These are phyloP conservation scores for Lepidothrix coronata DNA, from an alignment of 2,113 vertebrate genomes.

Conservation along the genomic window DNA sequence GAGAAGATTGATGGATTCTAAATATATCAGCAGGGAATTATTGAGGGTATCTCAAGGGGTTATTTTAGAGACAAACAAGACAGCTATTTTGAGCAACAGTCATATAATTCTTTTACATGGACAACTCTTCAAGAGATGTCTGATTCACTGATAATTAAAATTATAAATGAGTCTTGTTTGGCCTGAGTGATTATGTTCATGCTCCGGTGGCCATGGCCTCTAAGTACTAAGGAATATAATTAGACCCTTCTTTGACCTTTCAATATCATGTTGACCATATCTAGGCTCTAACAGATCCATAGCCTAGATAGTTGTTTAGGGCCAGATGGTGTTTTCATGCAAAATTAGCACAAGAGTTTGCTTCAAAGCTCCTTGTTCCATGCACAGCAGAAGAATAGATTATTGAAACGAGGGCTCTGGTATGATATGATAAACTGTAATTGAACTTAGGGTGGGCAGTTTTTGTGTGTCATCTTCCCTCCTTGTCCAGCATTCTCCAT, in stretches of 20 bases:
- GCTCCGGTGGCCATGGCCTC: constrained; percentile 66
- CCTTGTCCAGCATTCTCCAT: background rate
- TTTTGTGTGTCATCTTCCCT: background rate
- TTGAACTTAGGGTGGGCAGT: background rate
- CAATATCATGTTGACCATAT: constrained; percentile 70
- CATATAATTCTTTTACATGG: constrained; percentile 69
- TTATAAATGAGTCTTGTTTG: constrained; percentile 78
- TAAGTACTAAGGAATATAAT: constrained; percentile 73
- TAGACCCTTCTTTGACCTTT: constrained; percentile 78
- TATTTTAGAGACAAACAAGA: constrained; percentile 71
- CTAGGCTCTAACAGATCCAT: constrained; percentile 62
- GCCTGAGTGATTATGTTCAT: constrained; percentile 73
- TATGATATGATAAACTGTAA: constrained; percentile 13
- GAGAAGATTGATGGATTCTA: constrained; percentile 56
- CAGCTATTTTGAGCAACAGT: constrained; percentile 72
- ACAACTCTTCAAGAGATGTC: constrained; percentile 70
- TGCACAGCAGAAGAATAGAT: background rate
- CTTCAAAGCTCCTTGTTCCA: constrained; percentile 51
- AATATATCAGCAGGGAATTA: constrained; percentile 64
- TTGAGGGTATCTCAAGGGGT: constrained; percentile 50
- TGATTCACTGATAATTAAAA: constrained; percentile 79
- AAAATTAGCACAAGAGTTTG: constrained; percentile 68
- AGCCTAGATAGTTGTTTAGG: constrained; percentile 64
- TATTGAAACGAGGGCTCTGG: background rate
- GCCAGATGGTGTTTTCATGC: constrained; percentile 76